Evolutionary conservation across 2,888 invertebrate species (phyloP), one percentile per base, ranked within the genome.

Genomic region (Drosophila differens): DNA sequence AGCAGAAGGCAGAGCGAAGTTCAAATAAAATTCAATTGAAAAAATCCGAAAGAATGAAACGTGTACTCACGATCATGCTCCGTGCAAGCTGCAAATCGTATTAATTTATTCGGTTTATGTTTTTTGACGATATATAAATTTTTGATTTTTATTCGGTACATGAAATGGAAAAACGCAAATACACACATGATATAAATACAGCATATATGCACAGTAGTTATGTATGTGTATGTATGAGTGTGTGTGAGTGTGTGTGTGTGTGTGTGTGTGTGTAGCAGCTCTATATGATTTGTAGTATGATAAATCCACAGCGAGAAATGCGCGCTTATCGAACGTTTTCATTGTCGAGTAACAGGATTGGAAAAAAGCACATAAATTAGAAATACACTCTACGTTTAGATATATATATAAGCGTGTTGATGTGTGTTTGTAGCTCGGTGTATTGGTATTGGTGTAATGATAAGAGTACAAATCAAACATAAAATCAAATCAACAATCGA

Each of bases 21-120:
- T 72, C 70, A 88, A 81, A 80, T 63, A 61, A 80, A 78, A 78
- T 76, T 63, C 32, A 78, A 81, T 74, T 66, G 53, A 71, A 85
- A 85, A 79, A 72, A 57, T 76, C 52, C 57, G 71, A 87, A 89
- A 82, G 87, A 79, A 87, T 83, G 88, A 91, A 92, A 93, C 92
- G 91, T 92, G 92, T 96, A 97, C 96, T 97, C 96, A 97, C 97
- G 95, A 96, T 96, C 97, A 97, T 97, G 96, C 96, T 96, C 96
- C 97, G 96, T 96, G 97, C 96, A 96, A 97, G 96, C 97, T 96
- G 95, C 95, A 90, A 92, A 90, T 79, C 87, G 65, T 81, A 73
- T 81, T 78, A 69, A 73, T 89, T 81, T 74, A 72, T 77, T 84
- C 70, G 79, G 44, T 76, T 79, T 66, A 59, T 73, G 62, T 61